Evolutionary conservation across 2,797 vertebrate genomes (phyloP), one percentile per base, ranked within the genome.

Genomic region (Darevskia nairensis): DNA sequence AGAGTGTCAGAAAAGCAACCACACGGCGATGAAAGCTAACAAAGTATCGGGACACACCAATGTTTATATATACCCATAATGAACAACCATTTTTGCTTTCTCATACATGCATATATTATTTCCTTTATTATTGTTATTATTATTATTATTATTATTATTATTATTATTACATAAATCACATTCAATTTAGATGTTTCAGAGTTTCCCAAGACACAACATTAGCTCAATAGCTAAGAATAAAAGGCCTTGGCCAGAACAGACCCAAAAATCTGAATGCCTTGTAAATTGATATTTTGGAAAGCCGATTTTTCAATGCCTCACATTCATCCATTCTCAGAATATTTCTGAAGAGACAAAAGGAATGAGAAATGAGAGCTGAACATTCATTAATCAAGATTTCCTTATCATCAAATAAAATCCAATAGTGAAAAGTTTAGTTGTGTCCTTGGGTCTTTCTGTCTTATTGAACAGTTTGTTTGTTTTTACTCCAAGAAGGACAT

Each of bases 331-430:
- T 44, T 71, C 72, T 44, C 23, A 32, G 29, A 21, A 32, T 55
- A 27, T 32, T 44, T 71, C 82, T 80, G 77, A 66, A 72, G 15
- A 13, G 13, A 19, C 39, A 39, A 17, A 15, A 39, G 66, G 25
- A 68, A 7, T 86, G 66, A 78, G 32, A 46, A 79, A 64, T 80
- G 69, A 68, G 13, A 46, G 59, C 9, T 80, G 6, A 15, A 32
- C 19, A 23, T 82, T 83, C 59, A 89, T 41, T 77, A 89, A 69
- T 89, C 72, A 89, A 64, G 29, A 35, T 78, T 44, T 46, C 19
- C 68, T 69, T 59, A 25, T 3, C 6, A 79, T 61, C 75, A 89
- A 78, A 50, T 46, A 61, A 61, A 89, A 55, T 76, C 72, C 6
- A 89, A 69, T 82, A 82, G 61, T 82, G 25, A 27, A 64, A 86